Evolutionary conservation across 2,888 invertebrate species (phyloP).

Genomic region (Ormyrus labotus): DNA sequence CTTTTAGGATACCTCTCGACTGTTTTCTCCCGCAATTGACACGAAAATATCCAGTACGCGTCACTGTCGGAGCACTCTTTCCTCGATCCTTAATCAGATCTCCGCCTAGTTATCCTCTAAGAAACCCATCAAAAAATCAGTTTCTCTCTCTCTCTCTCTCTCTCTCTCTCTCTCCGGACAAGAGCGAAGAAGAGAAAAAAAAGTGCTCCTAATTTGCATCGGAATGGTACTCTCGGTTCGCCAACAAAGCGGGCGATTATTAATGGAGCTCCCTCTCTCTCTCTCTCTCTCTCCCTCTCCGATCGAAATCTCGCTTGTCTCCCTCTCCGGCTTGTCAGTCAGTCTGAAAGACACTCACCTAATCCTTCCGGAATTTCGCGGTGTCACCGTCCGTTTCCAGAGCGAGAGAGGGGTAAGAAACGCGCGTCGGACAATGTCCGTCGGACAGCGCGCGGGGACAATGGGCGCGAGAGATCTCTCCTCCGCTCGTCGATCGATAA

Average conservation of each 20-base stretch:
- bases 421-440: background rate
- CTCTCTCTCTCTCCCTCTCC: slow-evolving; percentile 2
- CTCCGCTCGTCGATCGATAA: too few relatives aligned
- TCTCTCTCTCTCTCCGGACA: too few relatives aligned
- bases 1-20: too few relatives aligned
- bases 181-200: background rate
- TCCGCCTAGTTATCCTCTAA: too few relatives aligned
- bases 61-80: too few relatives aligned
- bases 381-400: slow-evolving; percentile 45
- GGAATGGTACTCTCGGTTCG: slow-evolving; percentile 16
- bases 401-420: background rate
- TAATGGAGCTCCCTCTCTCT: slow-evolving; percentile 12
- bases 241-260: slow-evolving; percentile 26
- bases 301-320: slow-evolving; percentile 2
- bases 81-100: too few relatives aligned
- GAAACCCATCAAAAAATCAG: too few relatives aligned
- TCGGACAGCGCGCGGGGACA: slow-evolving; percentile 3
- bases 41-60: too few relatives aligned
- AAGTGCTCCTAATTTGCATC: slow-evolving; percentile 45
- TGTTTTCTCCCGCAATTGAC: too few relatives aligned
- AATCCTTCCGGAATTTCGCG: slow-evolving; percentile 57
- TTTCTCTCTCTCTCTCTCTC: too few relatives aligned
- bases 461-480: slow-evolving; percentile 8
- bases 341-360: slow-evolving; percentile 21
- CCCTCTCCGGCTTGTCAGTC: slow-evolving; percentile 33